A percentile compares a stretch with the other conserved stretches of the same genome.
Conservation (phyloP, 2,888 invertebrate species). For the Xestobium rufovillosum region DNA sequence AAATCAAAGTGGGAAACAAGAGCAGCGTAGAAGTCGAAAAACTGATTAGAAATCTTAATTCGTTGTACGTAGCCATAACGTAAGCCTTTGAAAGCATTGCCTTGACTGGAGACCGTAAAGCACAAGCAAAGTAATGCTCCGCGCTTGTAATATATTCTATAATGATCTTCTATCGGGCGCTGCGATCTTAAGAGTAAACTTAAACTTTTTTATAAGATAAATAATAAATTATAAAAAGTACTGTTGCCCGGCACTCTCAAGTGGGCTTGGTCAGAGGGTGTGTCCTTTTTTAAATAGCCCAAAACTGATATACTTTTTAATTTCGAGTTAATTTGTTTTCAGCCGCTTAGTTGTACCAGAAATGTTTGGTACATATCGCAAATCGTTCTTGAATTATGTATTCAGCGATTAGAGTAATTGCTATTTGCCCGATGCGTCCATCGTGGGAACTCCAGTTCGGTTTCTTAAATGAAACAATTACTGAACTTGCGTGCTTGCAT, state of each 20-base stretch:
- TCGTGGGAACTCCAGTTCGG: constrained; percentile 41
- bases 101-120: constrained; percentile 14
- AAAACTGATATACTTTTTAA: too few species aligned
- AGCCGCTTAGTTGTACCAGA: too few species aligned
- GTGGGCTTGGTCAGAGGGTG: too few species aligned
- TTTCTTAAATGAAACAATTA: constrained; percentile 45
- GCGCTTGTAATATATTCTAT: constrained; percentile 43
- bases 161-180: constrained; percentile 40
- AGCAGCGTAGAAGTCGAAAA: constrained; percentile 29
- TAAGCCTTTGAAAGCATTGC: background rate
- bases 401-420: constrained; percentile 39
- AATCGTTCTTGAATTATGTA: constrained; percentile 33
- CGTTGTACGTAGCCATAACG: constrained; percentile 22
- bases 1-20: constrained; percentile 23
- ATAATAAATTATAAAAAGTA: constrained; percentile 38
- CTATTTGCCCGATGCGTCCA: constrained; percentile 37
- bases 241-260: constrained; percentile 20
- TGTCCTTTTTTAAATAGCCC: too few species aligned
- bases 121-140: constrained; percentile 38
- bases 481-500: constrained; percentile 44
- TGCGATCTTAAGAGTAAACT: constrained; percentile 38
- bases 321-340: too few species aligned
- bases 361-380: too few species aligned
- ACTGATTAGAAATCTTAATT: constrained; percentile 32
- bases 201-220: constrained; percentile 35